Base-by-base conservation (phyloP, 2,888 invertebrate species). In the Asteroscopus sphinx region DNA sequence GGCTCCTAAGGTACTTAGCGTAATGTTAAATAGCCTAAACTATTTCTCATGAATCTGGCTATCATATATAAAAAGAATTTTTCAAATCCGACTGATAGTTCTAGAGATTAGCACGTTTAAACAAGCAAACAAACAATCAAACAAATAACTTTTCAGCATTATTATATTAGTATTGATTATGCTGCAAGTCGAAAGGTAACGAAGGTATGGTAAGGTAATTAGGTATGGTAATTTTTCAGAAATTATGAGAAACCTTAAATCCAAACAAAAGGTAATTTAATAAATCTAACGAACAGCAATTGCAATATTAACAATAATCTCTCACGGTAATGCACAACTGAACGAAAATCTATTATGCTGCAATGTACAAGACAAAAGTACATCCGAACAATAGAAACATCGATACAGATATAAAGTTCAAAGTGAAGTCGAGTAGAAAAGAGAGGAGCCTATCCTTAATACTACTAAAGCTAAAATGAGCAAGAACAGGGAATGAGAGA, bases 401-500 rank as follows among this genome's bases (percentile, higher is more conserved):
- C 51, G 60, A 73, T 64, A 60, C 64, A 64, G 73, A 73, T 72
- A 73, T 72, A 68, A 76, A 73, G 64, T 73, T 73, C 68, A 68
- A 68, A 73, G 76, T 68, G 54, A 62, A 73, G 53, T 71, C 49
- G 49, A 68, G 73, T 68, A 61, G 64, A 56, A 69, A 61, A 61
- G 74, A 58, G 63, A 61, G 46, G 51, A 60, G 58, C 53, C 73
- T 62, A 69, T 76, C 54, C 60, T 63, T 76, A 62, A 73, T 61
- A 68, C 58, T 61, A 68, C 58, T 63, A 46, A 42, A 65, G 56
- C 56, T 51, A 59, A 77, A 76, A 76, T 77, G 75, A 74, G 59
- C 70, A 62, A 73, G 65, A 49, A 70, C 75, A 70, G 76, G 62
- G 73, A 82, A 81, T 69, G 73, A 78, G 73, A 75, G 75, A 63